These are phyloP conservation scores for Trachymyrmex septentrionalis DNA, from an alignment of 1,140 invertebrate species.

Conservation along the genomic window DNA sequence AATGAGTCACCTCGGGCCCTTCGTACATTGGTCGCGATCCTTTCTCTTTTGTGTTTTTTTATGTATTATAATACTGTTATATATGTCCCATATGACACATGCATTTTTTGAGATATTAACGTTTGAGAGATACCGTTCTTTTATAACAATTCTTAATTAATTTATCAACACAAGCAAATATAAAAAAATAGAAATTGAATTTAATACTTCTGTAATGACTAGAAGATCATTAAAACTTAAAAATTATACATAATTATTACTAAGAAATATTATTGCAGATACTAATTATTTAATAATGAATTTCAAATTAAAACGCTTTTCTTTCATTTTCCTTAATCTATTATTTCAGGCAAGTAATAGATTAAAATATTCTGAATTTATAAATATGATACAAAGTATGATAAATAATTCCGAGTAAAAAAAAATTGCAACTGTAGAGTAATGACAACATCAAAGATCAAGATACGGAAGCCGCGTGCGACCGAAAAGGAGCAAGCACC, in stretches of 20 bases:
- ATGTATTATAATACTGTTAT: neutral
- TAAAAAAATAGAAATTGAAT: neutral
- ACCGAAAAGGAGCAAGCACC: slow-evolving; percentile 43
- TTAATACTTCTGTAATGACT: neutral
- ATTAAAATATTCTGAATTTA: neutral
- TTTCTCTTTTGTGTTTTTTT: slow-evolving; percentile 13
- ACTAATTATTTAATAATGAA: neutral
- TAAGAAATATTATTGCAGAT: neutral
- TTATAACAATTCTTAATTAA: neutral
- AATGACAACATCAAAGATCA: slow-evolving; percentile 1
- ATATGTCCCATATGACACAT: neutral
- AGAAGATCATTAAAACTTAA: neutral
- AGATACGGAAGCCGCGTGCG: slow-evolving; percentile 12
- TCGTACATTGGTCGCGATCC: neutral
- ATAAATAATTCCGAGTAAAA: slow-evolving; percentile 19
- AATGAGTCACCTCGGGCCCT: slow-evolving; percentile 3
- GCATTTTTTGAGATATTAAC: neutral
- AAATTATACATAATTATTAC: neutral
- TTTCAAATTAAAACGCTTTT: neutral
- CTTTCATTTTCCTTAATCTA: neutral
- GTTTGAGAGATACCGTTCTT: neutral
- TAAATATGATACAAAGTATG: neutral
- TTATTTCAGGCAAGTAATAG: too few relatives aligned
- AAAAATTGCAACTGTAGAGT: neutral
- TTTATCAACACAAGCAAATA: neutral